Base-by-base conservation (phyloP, 1,140 invertebrate genomes). In the Drusus annulatus region DNA sequence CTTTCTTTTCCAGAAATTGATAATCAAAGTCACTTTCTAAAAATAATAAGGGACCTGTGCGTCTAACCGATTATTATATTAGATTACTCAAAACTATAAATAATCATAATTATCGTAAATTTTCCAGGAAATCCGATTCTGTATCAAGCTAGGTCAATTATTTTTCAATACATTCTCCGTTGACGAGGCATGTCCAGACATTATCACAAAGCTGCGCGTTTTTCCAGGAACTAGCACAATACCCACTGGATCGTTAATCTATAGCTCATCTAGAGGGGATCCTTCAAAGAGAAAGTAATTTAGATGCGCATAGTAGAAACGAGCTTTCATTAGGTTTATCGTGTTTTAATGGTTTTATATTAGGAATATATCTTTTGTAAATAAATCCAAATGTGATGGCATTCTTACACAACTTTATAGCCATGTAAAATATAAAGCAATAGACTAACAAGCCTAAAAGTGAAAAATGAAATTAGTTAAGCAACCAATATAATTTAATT, bases 171-270 rank as follows among this genome's bases (percentile, higher is more conserved):
- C 52, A 74, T 21, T 52, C 13, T 56, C 51, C 19, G 54, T 74
- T 56, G 45, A 74, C 71, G 51, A n/a, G 17, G 31, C 17, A n/a
- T n/a, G 71, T 74, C 52, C 71, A 56, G 62, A 65, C 62, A 74
- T 45, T 45, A 45, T 74, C 45, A 79, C 78, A 73, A 31, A 31
- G 68, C 63, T 54, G 17, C 25, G 78, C 78, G 23, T 74, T 75
- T 80, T 80, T 80, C 78, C 71, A 80, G 69, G 78, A 80, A 80
- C 56, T 71, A 19, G 56, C n/a, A 45, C 68, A 79, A 74, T 74
- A 65, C 62, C 31, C 16, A 10, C 62, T 28, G 23, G 28, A 65
- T 28, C 62, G 62, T 65, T 65, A 65, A 65, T 65, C 62, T 65
- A 28, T 21, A 15, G 56, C 56, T 60, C 17, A 60, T 60, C 56